A percentile compares a stretch with the other conserved stretches of the same genome.
These are phyloP conservation scores for Drosophila albomicans DNA, from an alignment of 1,140 invertebrate genomes.

Conservation along the genomic window DNA sequence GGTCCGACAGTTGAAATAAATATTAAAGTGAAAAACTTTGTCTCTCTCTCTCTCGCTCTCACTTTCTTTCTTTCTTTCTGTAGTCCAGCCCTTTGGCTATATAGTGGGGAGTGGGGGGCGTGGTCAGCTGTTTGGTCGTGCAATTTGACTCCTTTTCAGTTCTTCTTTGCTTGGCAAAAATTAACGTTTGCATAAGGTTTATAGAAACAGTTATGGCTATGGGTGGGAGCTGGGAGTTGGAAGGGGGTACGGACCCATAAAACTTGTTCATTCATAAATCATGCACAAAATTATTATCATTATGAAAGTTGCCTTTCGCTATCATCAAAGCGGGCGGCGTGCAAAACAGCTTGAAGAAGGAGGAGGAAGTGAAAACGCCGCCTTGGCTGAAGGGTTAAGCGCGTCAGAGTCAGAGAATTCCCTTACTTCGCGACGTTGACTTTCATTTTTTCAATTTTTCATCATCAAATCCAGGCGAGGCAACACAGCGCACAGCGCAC, in stretches of 20 bases:
- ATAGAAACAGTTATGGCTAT: conserved; percentile 25
- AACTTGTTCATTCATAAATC: conserved; percentile 82
- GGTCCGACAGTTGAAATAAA: conserved; percentile 77
- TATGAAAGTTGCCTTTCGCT: conserved; percentile 80
- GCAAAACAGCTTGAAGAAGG: neutral
- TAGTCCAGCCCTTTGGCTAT: neutral
- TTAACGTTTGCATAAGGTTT: conserved; percentile 79
- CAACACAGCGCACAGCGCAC: neutral
- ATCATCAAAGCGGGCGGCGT: conserved; percentile 50
- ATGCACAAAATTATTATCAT: conserved; percentile 83
- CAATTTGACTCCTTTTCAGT: conserved; percentile 41
- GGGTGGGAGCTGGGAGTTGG: neutral
- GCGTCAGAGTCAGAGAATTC: conserved; percentile 41
- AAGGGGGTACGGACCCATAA: conserved; percentile 60
- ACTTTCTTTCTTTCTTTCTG: neutral
- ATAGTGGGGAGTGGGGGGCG: conserved; percentile 29
- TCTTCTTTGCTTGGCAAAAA: conserved; percentile 54
- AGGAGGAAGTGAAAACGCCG: conserved; percentile 5
- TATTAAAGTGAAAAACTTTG: conserved; percentile 79
- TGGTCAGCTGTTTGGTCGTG: conserved; percentile 18
- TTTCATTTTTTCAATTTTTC: conserved; percentile 81
- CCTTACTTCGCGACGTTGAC: conserved; percentile 53
- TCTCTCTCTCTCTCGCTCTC: conserved; percentile 1
- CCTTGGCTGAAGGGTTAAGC: conserved; percentile 66
- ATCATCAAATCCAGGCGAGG: conserved; percentile 63